Percentiles rank a stretch among this genome's conserved stretches.
phyloP scores from a whole-genome alignment of 2,113 vertebrate species.

The Zeus faber region DNA sequence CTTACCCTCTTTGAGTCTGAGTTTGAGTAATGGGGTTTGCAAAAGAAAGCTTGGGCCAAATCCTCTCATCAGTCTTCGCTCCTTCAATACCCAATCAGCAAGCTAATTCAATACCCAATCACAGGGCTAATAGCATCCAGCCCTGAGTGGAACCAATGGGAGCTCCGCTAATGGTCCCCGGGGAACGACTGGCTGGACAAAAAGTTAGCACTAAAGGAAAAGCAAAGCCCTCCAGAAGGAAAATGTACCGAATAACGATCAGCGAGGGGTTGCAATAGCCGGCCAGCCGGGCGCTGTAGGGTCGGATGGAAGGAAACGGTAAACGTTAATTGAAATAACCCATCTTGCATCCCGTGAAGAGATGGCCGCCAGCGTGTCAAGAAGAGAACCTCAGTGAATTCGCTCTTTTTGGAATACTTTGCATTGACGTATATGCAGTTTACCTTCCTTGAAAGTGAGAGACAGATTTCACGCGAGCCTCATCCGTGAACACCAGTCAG shows the following conservation, averaged over 20 bases:
- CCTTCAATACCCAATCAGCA: slow-evolving; percentile 71
- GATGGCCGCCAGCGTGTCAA: too few relatives aligned
- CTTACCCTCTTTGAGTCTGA: slow-evolving; percentile 47
- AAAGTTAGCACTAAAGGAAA: slow-evolving; percentile 44
- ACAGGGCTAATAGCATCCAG: slow-evolving; percentile 61
- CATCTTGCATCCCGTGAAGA: too few relatives aligned
- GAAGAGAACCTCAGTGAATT: too few relatives aligned
- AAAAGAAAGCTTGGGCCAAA: slow-evolving; percentile 68
- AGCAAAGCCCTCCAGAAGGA: slow-evolving; percentile 32
- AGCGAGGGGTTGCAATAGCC: slow-evolving; percentile 24
- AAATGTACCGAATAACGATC: slow-evolving; percentile 41
- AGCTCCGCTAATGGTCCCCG: slow-evolving; percentile 38
- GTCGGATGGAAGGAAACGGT: too few relatives aligned
- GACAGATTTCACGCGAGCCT: too few relatives aligned
- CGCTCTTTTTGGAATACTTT: too few relatives aligned
- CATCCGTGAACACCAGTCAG: too few relatives aligned
- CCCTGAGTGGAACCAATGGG: slow-evolving; percentile 52
- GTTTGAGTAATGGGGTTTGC: slow-evolving; percentile 69
- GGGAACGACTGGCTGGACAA: slow-evolving; percentile 45
- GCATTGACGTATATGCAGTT: too few relatives aligned
- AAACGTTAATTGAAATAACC: too few relatives aligned
- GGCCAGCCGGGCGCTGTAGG: too few relatives aligned
- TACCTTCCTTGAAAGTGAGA: too few relatives aligned
- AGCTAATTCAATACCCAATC: slow-evolving; percentile 73
- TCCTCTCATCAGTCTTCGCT: slow-evolving; percentile 72